Evolutionary conservation across 2,888 invertebrate species (phyloP).

Genomic region (Agapetus fuscipes): DNA sequence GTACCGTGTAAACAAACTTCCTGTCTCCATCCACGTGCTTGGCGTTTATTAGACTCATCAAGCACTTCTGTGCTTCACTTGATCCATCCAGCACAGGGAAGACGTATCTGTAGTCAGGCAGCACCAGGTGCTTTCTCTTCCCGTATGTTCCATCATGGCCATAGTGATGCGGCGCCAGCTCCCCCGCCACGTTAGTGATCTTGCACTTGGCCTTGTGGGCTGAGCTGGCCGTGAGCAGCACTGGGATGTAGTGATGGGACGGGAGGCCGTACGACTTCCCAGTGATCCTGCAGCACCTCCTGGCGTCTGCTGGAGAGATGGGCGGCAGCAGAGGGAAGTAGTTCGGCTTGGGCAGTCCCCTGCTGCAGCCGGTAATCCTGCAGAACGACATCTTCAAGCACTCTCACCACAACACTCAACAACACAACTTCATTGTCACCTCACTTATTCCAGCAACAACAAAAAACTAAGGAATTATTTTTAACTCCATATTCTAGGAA

Average conservation of each 20-base stretch:
- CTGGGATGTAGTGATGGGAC: conserved; percentile 71
- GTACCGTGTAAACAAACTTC: conserved; percentile 65
- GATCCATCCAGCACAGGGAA: conserved; percentile 62
- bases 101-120: conserved; percentile 65
- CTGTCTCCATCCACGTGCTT: conserved; percentile 50
- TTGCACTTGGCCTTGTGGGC: conserved; percentile 45
- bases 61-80: conserved; percentile 52
- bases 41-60: conserved; percentile 51
- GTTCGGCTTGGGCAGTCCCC: conserved; percentile 71
- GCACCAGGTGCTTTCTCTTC: conserved; percentile 54
- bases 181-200: conserved; percentile 55
- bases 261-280: conserved; percentile 67
- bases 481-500: no score
- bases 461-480: no score
- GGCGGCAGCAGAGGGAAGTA: conserved; percentile 74
- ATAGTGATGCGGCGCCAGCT: conserved; percentile 52
- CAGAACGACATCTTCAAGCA: conserved; percentile 55
- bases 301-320: conserved; percentile 74
- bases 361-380: conserved; percentile 71
- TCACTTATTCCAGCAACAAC: no score
- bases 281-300: conserved; percentile 68
- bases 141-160: conserved; percentile 52
- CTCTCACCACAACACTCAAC: no score
- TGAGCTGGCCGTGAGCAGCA: conserved; percentile 47
- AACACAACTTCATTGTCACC: no score